Percentiles rank a stretch among this genome's conserved stretches.
These are phyloP conservation scores for Agrilus cyanescens DNA, from an alignment of 2,888 invertebrate genomes.

Conservation along the genomic window DNA sequence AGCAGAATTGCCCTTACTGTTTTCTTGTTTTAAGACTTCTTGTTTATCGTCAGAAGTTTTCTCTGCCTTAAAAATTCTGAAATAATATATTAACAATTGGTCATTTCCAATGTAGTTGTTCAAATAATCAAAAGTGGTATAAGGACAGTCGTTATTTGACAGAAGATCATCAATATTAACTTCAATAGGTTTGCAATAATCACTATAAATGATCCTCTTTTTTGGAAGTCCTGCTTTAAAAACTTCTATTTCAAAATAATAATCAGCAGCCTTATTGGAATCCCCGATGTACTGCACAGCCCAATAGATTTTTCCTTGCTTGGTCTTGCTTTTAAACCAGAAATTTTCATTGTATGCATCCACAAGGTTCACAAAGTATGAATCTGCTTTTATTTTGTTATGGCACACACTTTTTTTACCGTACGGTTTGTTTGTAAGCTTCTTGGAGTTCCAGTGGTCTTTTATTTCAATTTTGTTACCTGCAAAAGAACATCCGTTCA, in stretches of 20 bases:
- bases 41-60: no score
- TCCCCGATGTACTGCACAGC: conserved; percentile 19
- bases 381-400: conserved; percentile 18
- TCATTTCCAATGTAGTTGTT: conserved; percentile 15
- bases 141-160: conserved; percentile 14
- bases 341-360: conserved; percentile 18
- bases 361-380: conserved; percentile 18
- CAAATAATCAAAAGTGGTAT: conserved; percentile 12
- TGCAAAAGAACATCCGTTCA: conserved; percentile 18
- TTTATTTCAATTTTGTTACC: conserved; percentile 16
- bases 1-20: no score
- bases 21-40: no score
- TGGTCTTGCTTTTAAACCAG: conserved; percentile 21
- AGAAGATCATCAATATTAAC: conserved; percentile 15
- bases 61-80: conserved; percentile 13
- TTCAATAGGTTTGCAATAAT: conserved; percentile 19
- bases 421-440: conserved; percentile 17
- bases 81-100: conserved; percentile 17
- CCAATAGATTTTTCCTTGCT: conserved; percentile 17
- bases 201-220: conserved; percentile 15
- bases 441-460: conserved; percentile 19
- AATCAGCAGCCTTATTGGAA: conserved; percentile 14
- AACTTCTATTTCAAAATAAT: conserved; percentile 19
- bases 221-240: conserved; percentile 15
- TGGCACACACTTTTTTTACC: conserved; percentile 17